These are phyloP conservation scores for Mustela lutreola DNA, from an alignment of 2,113 vertebrate genomes.

Conservation along the genomic window DNA sequence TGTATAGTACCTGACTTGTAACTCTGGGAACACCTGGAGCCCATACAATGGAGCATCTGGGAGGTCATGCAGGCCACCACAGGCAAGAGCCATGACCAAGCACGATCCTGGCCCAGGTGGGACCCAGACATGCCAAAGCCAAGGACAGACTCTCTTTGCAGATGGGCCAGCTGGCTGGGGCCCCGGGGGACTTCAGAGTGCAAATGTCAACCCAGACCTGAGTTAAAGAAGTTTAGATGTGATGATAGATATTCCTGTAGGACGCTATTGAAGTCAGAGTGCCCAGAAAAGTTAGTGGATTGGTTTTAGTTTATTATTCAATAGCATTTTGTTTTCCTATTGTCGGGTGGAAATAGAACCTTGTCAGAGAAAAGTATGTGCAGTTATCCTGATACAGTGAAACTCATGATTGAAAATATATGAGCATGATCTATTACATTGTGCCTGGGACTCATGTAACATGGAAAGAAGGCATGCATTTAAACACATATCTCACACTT, in stretches of 20 bases:
- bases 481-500: background rate
- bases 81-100: fast-evolving
- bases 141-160: background rate
- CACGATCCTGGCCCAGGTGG: background rate
- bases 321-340: background rate
- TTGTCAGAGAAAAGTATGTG: background rate
- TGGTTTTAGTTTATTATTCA: background rate
- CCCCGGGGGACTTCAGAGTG: background rate
- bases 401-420: background rate
- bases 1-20: background rate
- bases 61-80: background rate
- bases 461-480: no score
- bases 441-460: background rate
- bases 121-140: fast-evolving
- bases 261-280: background rate
- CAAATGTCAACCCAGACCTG: background rate
- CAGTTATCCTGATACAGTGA: background rate
- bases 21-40: background rate
- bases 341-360: background rate
- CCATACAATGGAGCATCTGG: no score
- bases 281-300: background rate
- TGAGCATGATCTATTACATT: background rate
- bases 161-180: background rate
- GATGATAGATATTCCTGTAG: background rate
- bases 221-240: background rate